Conservation (phyloP, 1,140 invertebrate genomes). For the Paralvinella palmiformis region DNA sequence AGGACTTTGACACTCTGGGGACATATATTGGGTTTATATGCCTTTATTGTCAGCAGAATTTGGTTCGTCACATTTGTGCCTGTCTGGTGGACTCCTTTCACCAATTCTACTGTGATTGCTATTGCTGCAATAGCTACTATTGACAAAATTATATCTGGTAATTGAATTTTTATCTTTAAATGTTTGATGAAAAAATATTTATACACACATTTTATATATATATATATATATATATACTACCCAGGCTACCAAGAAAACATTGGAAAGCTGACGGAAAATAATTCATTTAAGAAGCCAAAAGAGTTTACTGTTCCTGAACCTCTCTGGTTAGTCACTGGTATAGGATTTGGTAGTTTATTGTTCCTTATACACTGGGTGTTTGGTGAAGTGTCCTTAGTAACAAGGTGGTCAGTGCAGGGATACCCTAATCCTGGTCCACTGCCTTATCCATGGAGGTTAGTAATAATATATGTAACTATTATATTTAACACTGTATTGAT, state of each 20-base stretch:
- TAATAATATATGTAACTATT: no score
- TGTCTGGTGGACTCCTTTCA: conserved; percentile 38
- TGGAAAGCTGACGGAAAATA: no score
- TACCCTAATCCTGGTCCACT: conserved; percentile 43
- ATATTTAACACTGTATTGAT: not conserved
- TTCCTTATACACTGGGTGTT: conserved; percentile 43
- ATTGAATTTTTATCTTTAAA: no score
- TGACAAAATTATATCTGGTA: conserved; percentile 42
- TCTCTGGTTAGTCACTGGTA: conserved; percentile 30
- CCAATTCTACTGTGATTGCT: conserved; percentile 39
- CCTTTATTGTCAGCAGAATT: conserved; percentile 35
- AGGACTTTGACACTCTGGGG: conserved; percentile 33
- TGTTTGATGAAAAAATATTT: no score
- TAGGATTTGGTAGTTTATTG: conserved; percentile 46
- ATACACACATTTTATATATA: no score
- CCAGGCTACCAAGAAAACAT: no score
- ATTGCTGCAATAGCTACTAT: conserved; percentile 33
- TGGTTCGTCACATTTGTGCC: conserved; percentile 46
- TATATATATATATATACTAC: no score
- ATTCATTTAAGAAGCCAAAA: no score
- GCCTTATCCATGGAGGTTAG: conserved; percentile 44
- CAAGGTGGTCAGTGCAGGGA: conserved; percentile 40
- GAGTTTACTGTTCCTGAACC: no score
- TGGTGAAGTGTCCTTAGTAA: conserved; percentile 45
- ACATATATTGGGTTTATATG: conserved; percentile 40